Percentiles rank a stretch among this genome's conserved stretches.
Evolutionary conservation across 2,888 invertebrate species (phyloP).

Genomic region (Caenorhabditis macrosperma): DNA sequence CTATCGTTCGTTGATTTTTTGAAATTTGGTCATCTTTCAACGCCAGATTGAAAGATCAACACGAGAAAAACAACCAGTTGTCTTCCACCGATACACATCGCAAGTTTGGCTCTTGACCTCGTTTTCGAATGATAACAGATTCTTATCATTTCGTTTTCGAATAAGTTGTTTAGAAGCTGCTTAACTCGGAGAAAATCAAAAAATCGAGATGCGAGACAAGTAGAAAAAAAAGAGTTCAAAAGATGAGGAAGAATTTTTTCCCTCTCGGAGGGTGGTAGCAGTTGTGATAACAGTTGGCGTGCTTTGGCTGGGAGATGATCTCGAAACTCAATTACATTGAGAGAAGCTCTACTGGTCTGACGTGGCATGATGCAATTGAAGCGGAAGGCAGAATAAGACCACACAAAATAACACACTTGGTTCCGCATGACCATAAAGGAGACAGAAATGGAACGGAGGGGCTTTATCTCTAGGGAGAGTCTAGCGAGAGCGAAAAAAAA

Average conservation of each 20-base stretch:
- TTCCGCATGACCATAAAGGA: constrained; percentile 15
- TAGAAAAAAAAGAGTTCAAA: constrained; percentile 40
- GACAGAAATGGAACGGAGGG: constrained; percentile 17
- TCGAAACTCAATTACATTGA: constrained; percentile 36
- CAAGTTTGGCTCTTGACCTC: constrained; percentile 39
- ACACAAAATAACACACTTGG: constrained; percentile 7
- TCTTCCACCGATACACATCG: not conserved
- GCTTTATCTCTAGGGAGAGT: constrained; percentile 25
- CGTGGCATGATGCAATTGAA: constrained; percentile 50
- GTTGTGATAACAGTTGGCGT: constrained; percentile 49
- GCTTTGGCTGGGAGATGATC: constrained; percentile 19
- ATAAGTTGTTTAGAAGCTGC: constrained; percentile 10
- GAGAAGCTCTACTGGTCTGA: constrained; percentile 3
- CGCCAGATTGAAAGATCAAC: constrained; percentile 49
- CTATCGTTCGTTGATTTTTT: constrained; percentile 51
- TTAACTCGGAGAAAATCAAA: not conserved
- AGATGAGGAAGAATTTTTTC: constrained; percentile 46
- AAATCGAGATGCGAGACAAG: not conserved
- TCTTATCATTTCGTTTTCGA: constrained; percentile 30
- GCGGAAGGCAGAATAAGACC: constrained; percentile 29
- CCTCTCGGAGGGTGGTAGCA: constrained; percentile 39
- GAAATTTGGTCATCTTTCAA: constrained; percentile 40
- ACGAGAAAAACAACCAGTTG: constrained; percentile 28
- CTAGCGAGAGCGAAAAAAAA: constrained; percentile 23
- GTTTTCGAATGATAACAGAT: not conserved